Conservation (phyloP, 2,888 invertebrate species). For the Cataglyphis altisquamis region DNA sequence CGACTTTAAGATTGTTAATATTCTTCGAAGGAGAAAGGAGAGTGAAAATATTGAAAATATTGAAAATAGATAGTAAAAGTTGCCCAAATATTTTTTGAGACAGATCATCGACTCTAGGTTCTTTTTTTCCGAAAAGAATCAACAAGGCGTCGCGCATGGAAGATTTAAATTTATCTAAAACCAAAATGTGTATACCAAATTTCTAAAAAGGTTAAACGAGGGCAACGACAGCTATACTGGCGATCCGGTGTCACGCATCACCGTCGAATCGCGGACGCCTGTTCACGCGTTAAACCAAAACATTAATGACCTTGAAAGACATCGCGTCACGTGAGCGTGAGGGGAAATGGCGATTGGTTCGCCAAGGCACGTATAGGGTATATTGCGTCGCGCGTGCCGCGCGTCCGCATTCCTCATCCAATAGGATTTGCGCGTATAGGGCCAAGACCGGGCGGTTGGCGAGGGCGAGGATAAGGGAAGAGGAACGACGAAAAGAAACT, state of each 20-base stretch:
- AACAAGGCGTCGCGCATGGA: too few species aligned
- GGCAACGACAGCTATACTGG: not conserved
- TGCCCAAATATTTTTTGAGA: not conserved
- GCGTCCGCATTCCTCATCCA: conserved; percentile 70
- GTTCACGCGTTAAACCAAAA: conserved; percentile 83
- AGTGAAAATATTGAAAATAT: not conserved
- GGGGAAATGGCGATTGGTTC: conserved; percentile 69
- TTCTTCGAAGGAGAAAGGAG: not conserved
- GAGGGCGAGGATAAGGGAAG: conserved; percentile 35
- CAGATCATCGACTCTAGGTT: not conserved
- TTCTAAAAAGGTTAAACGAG: not conserved
- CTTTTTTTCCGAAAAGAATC: not conserved
- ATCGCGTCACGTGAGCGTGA: conserved; percentile 78
- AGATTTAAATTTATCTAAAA: not conserved
- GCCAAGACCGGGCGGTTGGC: conserved; percentile 12
- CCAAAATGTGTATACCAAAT: not conserved
- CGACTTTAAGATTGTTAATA: not conserved
- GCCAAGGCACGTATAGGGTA: conserved; percentile 65
- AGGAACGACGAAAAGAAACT: conserved; percentile 27
- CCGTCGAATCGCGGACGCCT: conserved; percentile 35
- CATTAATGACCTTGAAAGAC: conserved; percentile 85
- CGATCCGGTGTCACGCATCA: not conserved
- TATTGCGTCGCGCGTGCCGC: conserved; percentile 76
- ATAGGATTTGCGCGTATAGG: conserved; percentile 58
- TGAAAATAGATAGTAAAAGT: not conserved